These are phyloP conservation scores for Cynopterus sphinx DNA, from an alignment of 2,797 vertebrate genomes.

Conservation along the genomic window DNA sequence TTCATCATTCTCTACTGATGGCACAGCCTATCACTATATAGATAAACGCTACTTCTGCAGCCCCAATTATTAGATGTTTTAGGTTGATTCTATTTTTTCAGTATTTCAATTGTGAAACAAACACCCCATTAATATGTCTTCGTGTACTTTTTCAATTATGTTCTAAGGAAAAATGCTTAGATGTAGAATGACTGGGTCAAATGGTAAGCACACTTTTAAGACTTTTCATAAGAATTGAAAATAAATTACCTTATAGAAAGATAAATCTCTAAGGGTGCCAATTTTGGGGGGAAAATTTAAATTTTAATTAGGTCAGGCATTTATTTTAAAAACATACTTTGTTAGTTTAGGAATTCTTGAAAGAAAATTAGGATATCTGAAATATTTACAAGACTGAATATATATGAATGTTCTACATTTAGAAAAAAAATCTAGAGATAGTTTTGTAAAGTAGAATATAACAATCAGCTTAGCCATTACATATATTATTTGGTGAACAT, in stretches of 20 bases:
- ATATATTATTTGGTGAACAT: not conserved
- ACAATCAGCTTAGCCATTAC: not conserved
- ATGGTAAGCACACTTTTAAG: not conserved
- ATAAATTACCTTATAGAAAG: not conserved
- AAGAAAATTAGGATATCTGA: not conserved
- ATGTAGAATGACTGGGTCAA: not conserved
- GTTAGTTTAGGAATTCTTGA: not conserved
- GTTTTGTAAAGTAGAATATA: not conserved
- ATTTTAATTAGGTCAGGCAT: not conserved
- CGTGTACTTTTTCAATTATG: not conserved
- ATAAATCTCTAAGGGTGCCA: not conserved
- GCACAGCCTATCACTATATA: not conserved
- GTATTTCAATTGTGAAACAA: conserved; percentile 12
- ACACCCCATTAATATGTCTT: not conserved
- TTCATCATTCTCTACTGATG: not conserved
- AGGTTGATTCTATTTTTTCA: not conserved
- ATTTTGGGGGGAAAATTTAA: conserved; percentile 1
- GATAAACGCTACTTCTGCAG: not conserved
- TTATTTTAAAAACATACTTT: not conserved
- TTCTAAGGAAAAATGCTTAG: not conserved
- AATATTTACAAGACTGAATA: not conserved
- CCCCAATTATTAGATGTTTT: not conserved
- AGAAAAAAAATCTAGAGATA: not conserved
- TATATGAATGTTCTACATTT: not conserved
- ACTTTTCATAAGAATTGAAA: not conserved